Conservation (phyloP, 2,888 invertebrate species). For the Exephanes ischioxanthus region DNA sequence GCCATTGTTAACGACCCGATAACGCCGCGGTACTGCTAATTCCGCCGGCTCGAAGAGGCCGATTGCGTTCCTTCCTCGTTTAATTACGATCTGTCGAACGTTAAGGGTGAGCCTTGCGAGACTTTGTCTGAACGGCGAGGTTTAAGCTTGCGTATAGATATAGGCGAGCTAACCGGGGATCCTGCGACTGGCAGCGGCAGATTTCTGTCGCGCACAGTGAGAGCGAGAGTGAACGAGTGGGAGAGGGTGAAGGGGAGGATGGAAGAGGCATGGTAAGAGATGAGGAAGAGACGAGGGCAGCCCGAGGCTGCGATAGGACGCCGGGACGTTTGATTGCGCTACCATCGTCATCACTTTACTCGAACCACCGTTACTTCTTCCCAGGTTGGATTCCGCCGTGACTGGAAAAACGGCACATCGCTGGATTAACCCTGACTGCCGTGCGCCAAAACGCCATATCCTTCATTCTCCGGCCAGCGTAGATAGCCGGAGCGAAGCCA, state of each 20-base stretch:
- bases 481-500: background rate
- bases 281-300: constrained; percentile 2
- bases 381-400: background rate
- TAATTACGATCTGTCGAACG: constrained; percentile 67
- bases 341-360: constrained; percentile 40
- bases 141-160: background rate
- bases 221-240: background rate
- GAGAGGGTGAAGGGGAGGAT: constrained; percentile 16
- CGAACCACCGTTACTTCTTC: constrained; percentile 8
- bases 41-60: constrained; percentile 47
- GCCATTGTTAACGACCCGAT: constrained; percentile 68
- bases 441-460: background rate
- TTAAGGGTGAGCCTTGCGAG: constrained; percentile 44
- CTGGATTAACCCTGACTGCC: background rate
- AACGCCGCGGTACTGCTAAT: constrained; percentile 68
- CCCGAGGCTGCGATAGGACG: constrained; percentile 59
- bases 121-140: constrained; percentile 24
- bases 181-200: constrained; percentile 21
- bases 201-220: constrained; percentile 28
- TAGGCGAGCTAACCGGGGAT: background rate
- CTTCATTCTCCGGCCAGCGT: no score
- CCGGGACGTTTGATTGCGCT: constrained; percentile 65
- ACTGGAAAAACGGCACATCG: background rate
- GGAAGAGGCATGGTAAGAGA: background rate
- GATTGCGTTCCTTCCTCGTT: constrained; percentile 58